Base-by-base conservation (phyloP, 2,797 vertebrate species). In the Schizothorax lantsangensis region DNA sequence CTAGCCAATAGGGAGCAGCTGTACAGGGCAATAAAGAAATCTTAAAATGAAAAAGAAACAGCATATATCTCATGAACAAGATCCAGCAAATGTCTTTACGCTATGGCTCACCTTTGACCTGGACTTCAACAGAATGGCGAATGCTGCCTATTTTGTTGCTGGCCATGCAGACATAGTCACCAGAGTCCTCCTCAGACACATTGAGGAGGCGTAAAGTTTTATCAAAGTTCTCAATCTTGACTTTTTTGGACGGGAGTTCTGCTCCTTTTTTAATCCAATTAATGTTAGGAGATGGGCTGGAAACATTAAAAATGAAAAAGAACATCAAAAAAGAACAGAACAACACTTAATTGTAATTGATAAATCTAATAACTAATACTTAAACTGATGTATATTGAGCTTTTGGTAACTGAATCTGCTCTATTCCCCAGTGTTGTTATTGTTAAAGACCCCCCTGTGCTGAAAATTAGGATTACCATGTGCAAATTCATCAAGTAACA, bases 1-100 rank as follows among this genome's bases (percentile, higher is more conserved):
- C 97, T 88, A 99, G 91, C 98, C 98, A 99, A 87, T 98, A 99
- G 0, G 98, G 98, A 90, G 98, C 97, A 91, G 98, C 98, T 99
- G 89, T 87, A 7, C n/a, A 62, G 26, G 3, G 86, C 33, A 89
- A 36, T 75, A 14, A 19, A 6, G 49, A n/a, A 86, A 40, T 33
- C 0, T 2, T 8, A 64, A 8, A 30, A 85, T 5, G 45, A 78
- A 75, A 84, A 57, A 47, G 12, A 30, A 85, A 6, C 47, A 47
- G 71, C 33, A 40, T 33, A 9, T 10, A 23, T 52, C 40, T 43
- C 79, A 59, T 15, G 3, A 52, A 74, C 30, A 59, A 68, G 30
- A 69, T 6, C 38, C n/a, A 40, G 30, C 8, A 64, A 10, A 23
- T 69, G 64, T 30, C 19, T 8, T 68, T 74, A 5, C 38, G 72